These are phyloP conservation scores for Podarcis cretensis DNA, from an alignment of 2,113 vertebrate genomes.

Conservation along the genomic window DNA sequence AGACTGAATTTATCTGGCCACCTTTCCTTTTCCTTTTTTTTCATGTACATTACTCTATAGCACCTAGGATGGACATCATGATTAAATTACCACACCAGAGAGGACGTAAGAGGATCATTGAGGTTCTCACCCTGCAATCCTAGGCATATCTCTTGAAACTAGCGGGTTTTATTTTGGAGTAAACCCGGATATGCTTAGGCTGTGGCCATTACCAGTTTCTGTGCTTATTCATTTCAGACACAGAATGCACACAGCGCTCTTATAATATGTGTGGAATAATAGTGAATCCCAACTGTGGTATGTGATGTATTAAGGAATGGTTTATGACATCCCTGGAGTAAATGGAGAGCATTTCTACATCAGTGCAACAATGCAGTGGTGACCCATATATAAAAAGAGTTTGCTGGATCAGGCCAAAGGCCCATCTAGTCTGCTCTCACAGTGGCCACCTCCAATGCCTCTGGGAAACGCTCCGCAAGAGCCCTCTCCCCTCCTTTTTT, in stretches of 20 bases:
- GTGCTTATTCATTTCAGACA: background rate
- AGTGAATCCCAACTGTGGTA: background rate
- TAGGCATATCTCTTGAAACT: background rate
- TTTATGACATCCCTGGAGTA: background rate
- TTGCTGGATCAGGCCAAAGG: too few relatives aligned
- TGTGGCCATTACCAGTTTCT: background rate
- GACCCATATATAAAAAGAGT: background rate
- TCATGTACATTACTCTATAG: background rate
- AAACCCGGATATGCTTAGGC: background rate
- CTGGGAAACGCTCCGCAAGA: too few relatives aligned
- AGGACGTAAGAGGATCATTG: background rate
- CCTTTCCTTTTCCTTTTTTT: background rate
- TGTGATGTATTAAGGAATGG: background rate
- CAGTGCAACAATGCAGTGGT: background rate
- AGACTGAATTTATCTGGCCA: background rate
- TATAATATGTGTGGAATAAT: background rate
- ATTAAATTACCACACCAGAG: background rate
- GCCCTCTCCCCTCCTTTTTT: too few relatives aligned
- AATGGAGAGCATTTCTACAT: rapidly evolving
- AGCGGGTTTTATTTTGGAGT: background rate
- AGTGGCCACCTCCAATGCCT: too few relatives aligned
- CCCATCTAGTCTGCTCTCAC: too few relatives aligned
- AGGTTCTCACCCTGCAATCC: background rate
- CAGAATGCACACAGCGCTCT: background rate
- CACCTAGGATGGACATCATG: background rate